These are phyloP conservation scores for Hemibagrus guttatus DNA, from an alignment of 2,797 vertebrate species.

Conservation along the genomic window DNA sequence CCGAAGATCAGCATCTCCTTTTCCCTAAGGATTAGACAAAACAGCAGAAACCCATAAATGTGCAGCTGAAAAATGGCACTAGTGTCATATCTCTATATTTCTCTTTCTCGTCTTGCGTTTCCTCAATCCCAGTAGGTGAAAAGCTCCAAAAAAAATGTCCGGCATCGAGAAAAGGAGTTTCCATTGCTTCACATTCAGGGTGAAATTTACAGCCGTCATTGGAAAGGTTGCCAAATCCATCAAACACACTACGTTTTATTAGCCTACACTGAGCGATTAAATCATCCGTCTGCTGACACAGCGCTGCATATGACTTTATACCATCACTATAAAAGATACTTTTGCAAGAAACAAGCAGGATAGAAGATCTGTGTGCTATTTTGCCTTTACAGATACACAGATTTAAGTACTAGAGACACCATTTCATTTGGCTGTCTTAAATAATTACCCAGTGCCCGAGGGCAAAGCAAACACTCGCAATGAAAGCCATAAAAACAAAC, in stretches of 20 bases:
- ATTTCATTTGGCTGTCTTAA: constrained; percentile 3
- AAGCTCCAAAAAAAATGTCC: not conserved
- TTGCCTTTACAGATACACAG: not conserved
- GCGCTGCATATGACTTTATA: constrained; percentile 11
- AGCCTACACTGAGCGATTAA: constrained; percentile 5
- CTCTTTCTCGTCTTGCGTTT: constrained; percentile 13
- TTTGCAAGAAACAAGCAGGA: not conserved
- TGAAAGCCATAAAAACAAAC: constrained; percentile 14
- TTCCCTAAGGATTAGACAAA: constrained; percentile 47
- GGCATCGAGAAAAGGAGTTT: not conserved
- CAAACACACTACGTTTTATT: constrained; percentile 8
- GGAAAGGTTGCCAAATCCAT: constrained; percentile 34
- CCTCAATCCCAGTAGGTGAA: not conserved
- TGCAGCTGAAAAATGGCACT: constrained; percentile 28
- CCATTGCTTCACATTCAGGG: constrained; percentile 16
- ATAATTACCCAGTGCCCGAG: constrained; percentile 5
- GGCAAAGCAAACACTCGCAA: constrained; percentile 1
- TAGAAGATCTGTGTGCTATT: not conserved
- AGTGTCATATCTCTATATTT: constrained; percentile 48
- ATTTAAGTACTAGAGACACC: not conserved
- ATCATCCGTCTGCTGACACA: constrained; percentile 30
- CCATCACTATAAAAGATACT: not conserved
- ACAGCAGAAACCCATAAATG: constrained; percentile 55
- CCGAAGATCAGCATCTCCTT: constrained; percentile 57
- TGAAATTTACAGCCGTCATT: constrained; percentile 30